Conservation (phyloP, 1,140 invertebrate genomes). For the Maniola jurtina region DNA sequence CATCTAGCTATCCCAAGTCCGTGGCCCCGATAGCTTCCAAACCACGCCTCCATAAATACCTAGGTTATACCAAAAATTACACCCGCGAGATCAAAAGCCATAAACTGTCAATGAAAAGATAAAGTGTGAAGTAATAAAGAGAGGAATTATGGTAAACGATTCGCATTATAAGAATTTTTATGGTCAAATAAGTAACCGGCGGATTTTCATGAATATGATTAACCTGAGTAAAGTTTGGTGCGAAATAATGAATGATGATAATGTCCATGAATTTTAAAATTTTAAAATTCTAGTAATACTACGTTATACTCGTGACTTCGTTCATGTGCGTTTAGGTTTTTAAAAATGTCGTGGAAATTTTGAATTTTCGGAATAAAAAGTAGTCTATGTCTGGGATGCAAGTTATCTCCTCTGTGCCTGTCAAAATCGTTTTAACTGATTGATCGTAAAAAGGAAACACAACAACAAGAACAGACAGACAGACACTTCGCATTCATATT, state of each 20-base stretch:
- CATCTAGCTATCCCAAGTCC: too few species aligned
- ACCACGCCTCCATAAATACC: neutral
- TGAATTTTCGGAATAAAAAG: too few species aligned
- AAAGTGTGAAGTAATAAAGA: constrained; percentile 3
- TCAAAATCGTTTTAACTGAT: too few species aligned
- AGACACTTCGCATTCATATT: too few species aligned
- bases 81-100: neutral
- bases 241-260: neutral
- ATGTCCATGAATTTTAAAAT: neutral
- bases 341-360: too few species aligned
- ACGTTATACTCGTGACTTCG: too few species aligned
- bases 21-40: neutral
- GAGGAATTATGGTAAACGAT: constrained; percentile 2
- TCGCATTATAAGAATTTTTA: constrained; percentile 6
- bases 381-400: too few species aligned
- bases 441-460: too few species aligned
- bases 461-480: too few species aligned
- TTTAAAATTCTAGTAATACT: neutral
- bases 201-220: neutral
- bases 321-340: too few species aligned
- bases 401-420: too few species aligned
- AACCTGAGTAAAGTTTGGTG: neutral
- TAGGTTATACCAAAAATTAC: constrained; percentile 9
- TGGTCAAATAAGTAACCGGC: neutral
- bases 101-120: constrained; percentile 8